Conservation (phyloP, 2,797 vertebrate species). For the Bufotes viridis region DNA sequence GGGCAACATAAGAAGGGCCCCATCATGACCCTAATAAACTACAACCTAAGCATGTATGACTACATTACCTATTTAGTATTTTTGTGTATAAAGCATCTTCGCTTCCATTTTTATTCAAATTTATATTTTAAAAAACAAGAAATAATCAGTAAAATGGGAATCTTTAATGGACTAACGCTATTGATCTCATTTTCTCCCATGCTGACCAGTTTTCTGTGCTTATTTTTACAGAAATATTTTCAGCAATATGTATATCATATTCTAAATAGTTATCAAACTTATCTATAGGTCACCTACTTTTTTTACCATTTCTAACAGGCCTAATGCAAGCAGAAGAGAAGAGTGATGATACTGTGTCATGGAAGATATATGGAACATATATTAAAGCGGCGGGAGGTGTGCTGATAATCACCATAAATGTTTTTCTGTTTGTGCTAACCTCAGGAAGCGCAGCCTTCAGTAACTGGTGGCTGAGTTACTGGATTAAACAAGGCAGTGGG, state of each 20-base stretch:
- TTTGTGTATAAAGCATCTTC: no score
- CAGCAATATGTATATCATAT: not conserved
- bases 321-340: conserved; percentile 83
- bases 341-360: conserved; percentile 76
- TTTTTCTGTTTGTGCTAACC: conserved; percentile 80
- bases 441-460: conserved; percentile 82
- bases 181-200: not conserved
- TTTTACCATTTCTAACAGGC: conserved; percentile 64
- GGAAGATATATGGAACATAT: conserved; percentile 79
- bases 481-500: conserved; percentile 84
- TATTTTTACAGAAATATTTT: not conserved
- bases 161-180: no score
- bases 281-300: not conserved
- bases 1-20: no score
- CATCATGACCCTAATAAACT: no score
- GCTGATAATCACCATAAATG: conserved; percentile 75
- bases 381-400: conserved; percentile 83
- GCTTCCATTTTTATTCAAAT: no score
- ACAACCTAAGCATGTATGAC: no score
- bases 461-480: conserved; percentile 87
- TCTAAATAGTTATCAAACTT: not conserved
- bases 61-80: no score
- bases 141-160: no score
- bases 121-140: no score
- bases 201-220: no score